Evolutionary conservation across 2,797 vertebrate species (phyloP).

Genomic region (Halcyon chelicuti): DNA sequence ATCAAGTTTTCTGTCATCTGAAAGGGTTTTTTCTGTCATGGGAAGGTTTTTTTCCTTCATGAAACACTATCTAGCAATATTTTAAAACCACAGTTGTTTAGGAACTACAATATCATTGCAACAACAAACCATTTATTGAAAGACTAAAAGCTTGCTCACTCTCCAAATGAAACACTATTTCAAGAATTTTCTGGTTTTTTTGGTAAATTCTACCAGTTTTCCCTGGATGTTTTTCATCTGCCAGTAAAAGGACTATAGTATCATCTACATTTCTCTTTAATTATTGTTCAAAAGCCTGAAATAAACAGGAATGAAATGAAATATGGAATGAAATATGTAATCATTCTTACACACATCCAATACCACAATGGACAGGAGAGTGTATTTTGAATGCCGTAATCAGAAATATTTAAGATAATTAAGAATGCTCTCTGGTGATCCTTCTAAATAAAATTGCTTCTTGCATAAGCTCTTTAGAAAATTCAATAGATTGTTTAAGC

Average conservation of each 20-base stretch:
- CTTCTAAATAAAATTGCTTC: neutral
- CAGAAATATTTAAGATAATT: slow-evolving; percentile 34
- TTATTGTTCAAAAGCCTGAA: neutral
- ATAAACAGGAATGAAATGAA: neutral
- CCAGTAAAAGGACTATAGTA: neutral
- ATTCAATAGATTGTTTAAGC: neutral
- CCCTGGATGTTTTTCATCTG: neutral
- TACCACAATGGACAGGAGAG: neutral
- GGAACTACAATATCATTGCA: neutral
- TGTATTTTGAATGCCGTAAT: neutral
- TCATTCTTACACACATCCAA: neutral
- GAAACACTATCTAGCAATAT: neutral
- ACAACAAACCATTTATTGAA: neutral
- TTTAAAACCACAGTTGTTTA: neutral
- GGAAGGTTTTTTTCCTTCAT: neutral
- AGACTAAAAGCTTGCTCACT: neutral
- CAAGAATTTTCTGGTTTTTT: neutral
- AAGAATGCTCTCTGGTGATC: neutral
- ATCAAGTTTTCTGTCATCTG: neutral
- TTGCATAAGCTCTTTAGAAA: slow-evolving; percentile 6
- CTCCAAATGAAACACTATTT: neutral
- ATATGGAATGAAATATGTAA: neutral
- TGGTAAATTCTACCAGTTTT: neutral
- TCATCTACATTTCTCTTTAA: neutral
- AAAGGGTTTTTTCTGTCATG: neutral